phyloP scores from a whole-genome alignment of 2,797 vertebrate species.

The Ibycter americanus region DNA sequence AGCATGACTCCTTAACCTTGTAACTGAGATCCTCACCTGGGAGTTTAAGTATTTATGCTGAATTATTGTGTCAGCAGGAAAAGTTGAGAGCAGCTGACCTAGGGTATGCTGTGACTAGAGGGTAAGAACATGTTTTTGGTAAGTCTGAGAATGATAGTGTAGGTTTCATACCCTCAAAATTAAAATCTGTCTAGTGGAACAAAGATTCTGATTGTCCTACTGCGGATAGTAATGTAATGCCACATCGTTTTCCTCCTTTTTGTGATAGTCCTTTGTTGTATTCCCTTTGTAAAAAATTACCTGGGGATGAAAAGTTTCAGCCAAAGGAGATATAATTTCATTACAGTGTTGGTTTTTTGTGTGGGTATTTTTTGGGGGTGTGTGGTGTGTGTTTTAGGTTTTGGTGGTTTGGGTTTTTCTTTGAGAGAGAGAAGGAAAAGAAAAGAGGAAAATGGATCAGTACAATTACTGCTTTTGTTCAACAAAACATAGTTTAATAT shows the following conservation, averaged over 20 bases:
- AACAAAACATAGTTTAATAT: neutral
- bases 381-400: neutral
- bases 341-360: accelerated
- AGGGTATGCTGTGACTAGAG: neutral
- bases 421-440: accelerated
- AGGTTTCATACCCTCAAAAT: neutral
- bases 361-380: neutral
- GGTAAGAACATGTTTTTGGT: neutral
- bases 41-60: neutral
- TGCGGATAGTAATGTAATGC: neutral
- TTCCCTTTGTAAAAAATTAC: neutral
- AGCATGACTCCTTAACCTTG: neutral
- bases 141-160: neutral
- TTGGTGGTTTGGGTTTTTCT: neutral
- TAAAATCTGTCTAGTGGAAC: neutral
- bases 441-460: neutral
- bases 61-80: neutral
- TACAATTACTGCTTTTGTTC: neutral
- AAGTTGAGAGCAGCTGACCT: neutral
- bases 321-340: neutral
- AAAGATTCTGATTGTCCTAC: neutral
- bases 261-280: neutral
- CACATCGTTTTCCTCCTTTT: accelerated
- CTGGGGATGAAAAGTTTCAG: neutral
- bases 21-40: neutral